Evolutionary conservation across 2,888 invertebrate genomes (phyloP).

Genomic region (Acanthosepion esculentum): DNA sequence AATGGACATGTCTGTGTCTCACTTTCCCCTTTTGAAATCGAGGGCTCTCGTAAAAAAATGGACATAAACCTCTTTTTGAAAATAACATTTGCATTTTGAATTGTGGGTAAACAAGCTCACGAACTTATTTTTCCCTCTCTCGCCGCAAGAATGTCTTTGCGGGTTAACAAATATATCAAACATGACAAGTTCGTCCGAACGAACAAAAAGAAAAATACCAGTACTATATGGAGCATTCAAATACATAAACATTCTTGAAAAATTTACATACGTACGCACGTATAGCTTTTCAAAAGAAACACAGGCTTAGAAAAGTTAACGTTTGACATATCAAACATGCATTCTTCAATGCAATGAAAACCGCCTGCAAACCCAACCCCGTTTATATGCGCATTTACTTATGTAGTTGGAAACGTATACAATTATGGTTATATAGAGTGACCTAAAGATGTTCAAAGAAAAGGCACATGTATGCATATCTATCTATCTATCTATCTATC

Average conservation of each 20-base stretch:
- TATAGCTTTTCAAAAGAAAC: background rate
- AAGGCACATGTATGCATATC: too few relatives aligned
- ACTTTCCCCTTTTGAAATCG: background rate
- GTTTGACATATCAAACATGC: conserved; percentile 15
- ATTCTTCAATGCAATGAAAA: background rate
- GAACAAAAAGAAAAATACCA: background rate
- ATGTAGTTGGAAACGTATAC: background rate
- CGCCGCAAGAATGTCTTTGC: background rate
- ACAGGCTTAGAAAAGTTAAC: background rate
- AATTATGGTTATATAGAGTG: background rate
- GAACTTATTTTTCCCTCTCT: background rate
- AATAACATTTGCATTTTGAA: conserved; percentile 1
- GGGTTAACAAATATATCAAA: conserved; percentile 7
- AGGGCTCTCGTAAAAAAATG: background rate
- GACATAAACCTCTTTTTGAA: conserved; percentile 14
- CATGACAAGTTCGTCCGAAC: background rate
- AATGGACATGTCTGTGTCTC: background rate
- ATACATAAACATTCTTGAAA: background rate
- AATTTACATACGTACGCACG: background rate
- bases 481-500: background rate
- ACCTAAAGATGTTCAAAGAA: too few relatives aligned
- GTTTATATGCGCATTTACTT: background rate
- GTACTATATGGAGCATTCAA: background rate
- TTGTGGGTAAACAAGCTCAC: background rate
- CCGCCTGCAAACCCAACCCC: background rate